phyloP scores from a whole-genome alignment of 2,888 invertebrate genomes.

The Tuberolachnus salignus region DNA sequence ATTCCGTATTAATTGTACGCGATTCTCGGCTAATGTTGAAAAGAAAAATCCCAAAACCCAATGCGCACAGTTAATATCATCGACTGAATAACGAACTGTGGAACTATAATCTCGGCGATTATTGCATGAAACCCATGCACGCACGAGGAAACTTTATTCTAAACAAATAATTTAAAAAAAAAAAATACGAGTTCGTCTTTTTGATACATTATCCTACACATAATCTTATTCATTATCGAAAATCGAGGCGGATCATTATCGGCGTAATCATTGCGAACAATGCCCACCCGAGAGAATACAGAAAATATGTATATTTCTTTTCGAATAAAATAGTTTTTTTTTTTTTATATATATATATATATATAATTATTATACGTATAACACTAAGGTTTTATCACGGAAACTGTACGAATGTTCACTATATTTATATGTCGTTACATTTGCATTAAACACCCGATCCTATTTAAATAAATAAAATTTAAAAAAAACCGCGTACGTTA shows the following conservation, averaged over 20 bases:
- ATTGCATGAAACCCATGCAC: neutral
- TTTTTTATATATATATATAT: too few species aligned
- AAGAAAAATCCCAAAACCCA: neutral
- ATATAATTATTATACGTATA: too few species aligned
- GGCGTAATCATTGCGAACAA: too few species aligned
- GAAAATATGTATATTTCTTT: too few species aligned
- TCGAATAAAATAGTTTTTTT: too few species aligned
- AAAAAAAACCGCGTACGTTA: too few species aligned
- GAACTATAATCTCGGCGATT: neutral
- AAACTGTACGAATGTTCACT: neutral
- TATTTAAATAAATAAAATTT: too few species aligned
- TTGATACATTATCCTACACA: slow-evolving; percentile 7
- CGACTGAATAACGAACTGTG: slow-evolving; percentile 17
- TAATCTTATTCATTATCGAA: neutral
- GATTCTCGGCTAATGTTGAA: neutral
- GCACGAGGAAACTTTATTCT: neutral
- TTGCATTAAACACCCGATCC: too few species aligned
- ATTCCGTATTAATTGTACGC: neutral
- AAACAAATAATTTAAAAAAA: slow-evolving; percentile 30
- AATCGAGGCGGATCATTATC: too few species aligned
- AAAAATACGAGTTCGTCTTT: slow-evolving; percentile 12
- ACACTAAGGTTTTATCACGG: neutral
- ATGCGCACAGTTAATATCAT: neutral
- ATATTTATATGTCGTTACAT: too few species aligned
- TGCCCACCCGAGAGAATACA: too few species aligned